phyloP scores from a whole-genome alignment of 2,797 vertebrate species.

The Clarias laeviceps region DNA sequence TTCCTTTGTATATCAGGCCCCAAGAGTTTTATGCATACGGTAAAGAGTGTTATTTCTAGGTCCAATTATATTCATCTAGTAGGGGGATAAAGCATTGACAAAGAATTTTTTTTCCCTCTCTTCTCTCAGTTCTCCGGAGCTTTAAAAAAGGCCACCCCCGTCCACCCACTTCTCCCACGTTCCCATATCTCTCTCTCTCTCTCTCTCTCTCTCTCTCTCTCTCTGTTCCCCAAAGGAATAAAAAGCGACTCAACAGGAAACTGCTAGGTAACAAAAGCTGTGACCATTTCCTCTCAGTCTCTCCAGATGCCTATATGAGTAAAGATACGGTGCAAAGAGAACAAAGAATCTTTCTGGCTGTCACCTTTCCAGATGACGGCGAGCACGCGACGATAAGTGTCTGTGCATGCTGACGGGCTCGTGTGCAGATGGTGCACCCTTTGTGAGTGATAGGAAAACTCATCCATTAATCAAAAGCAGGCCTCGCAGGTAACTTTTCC shows the following conservation, averaged over 20 bases:
- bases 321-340: slow-evolving; percentile 21
- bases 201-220: background rate
- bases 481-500: slow-evolving; percentile 45
- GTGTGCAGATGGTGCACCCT: slow-evolving; percentile 11
- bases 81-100: slow-evolving; percentile 16
- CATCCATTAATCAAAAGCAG: slow-evolving; percentile 53
- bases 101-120: slow-evolving; percentile 4
- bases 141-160: slow-evolving; percentile 13
- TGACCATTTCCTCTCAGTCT: slow-evolving; percentile 48
- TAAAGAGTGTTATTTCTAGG: slow-evolving; percentile 44
- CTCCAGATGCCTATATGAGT: slow-evolving; percentile 17
- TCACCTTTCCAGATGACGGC: slow-evolving; percentile 40
- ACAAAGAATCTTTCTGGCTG: slow-evolving; percentile 32
- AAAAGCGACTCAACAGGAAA: slow-evolving; percentile 45
- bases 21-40: slow-evolving; percentile 28
- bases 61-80: slow-evolving; percentile 47
- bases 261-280: slow-evolving; percentile 50
- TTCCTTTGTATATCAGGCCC: slow-evolving; percentile 47
- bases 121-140: slow-evolving; percentile 28
- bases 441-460: slow-evolving; percentile 46
- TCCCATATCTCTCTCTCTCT: background rate
- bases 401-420: slow-evolving; percentile 12
- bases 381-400: slow-evolving; percentile 27
- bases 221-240: slow-evolving; percentile 20
- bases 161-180: slow-evolving; percentile 23